Evolutionary conservation across 2,888 invertebrate species (phyloP), one percentile per base, ranked within the genome.

Genomic region (Tolmerus cingulatus): DNA sequence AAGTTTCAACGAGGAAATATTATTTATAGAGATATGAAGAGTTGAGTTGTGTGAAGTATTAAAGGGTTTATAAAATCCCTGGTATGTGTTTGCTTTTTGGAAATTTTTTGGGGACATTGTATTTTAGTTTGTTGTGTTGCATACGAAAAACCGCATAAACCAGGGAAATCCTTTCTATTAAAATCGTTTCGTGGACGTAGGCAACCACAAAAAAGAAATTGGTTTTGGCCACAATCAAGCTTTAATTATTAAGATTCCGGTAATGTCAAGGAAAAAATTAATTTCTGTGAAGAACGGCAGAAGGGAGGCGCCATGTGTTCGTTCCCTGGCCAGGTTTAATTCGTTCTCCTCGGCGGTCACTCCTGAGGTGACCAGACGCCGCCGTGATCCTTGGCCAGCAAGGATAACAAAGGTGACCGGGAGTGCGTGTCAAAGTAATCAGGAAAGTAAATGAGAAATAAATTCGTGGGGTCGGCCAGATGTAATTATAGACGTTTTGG

Each of bases 371-470:
- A 84, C 82, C 85, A 46, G 46, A 74, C 74, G 37, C 46, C 30
- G 30, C 9, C 85, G 27, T 23, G 30, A 34, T 27, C 46, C 19
- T 27, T 74, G 85, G 27, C 1, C 23, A 85, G 85, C 19, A 27
- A 27, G 74, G 74, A 46, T 74, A 85, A 46, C 85, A 46, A 85
- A 85, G 85, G 85, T 85, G 57, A 27, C 19, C 46, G 23, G 74
- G 23, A 55, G 85, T 88, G 88, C 88, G 87, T 88, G 88, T 74
- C 79, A 76, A 86, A 85, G 82, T 87, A 88, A 88, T 88, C 85
- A 88, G 57, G 85, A 85, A 86, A 88, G 77, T 86, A 87, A 88
- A 88, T 88, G 86, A 82, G 87, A 88, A 88, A 87, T 87, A 87
- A 88, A 88, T 87, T 88, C 85, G 77, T 81, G 77, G 88, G 88